These are phyloP conservation scores for Trichonephila clavipes DNA, from an alignment of 1,140 invertebrate species.

Conservation along the genomic window DNA sequence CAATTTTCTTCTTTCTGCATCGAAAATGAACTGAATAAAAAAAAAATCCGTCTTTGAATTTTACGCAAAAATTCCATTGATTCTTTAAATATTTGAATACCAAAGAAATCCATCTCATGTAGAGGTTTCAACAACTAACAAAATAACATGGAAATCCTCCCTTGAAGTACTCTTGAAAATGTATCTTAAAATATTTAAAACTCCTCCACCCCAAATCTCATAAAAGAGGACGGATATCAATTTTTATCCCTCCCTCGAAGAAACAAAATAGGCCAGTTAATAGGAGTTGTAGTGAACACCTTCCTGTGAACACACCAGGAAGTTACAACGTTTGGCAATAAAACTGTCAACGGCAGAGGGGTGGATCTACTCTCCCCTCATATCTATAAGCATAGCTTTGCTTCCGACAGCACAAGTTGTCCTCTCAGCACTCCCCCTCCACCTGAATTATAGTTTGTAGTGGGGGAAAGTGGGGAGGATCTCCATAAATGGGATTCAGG, in stretches of 20 bases:
- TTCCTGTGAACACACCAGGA: not conserved
- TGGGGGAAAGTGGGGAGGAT: not conserved
- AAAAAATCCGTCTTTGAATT: too few relatives aligned
- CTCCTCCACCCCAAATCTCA: not conserved
- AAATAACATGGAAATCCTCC: too few relatives aligned
- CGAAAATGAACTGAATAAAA: too few relatives aligned
- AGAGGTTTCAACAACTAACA: too few relatives aligned
- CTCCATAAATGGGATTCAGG: slow-evolving; percentile 56
- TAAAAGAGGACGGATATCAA: not conserved
- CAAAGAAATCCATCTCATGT: too few relatives aligned
- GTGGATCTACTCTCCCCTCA: not conserved
- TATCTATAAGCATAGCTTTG: slow-evolving; percentile 17
- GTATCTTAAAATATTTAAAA: not conserved
- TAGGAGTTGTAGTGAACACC: not conserved
- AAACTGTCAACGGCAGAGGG: slow-evolving; percentile 38
- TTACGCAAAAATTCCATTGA: too few relatives aligned
- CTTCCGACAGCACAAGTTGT: slow-evolving; percentile 41
- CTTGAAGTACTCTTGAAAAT: not conserved
- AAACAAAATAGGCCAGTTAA: slow-evolving; percentile 21
- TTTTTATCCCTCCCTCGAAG: not conserved
- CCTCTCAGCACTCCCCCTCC: not conserved
- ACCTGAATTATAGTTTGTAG: not conserved
- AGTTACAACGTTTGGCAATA: slow-evolving; percentile 31
- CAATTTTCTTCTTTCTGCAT: too few relatives aligned
- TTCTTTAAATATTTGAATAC: too few relatives aligned